phyloP scores from a whole-genome alignment of 64 coral and sea anemone genomes.

The Stylophora pistillata region DNA sequence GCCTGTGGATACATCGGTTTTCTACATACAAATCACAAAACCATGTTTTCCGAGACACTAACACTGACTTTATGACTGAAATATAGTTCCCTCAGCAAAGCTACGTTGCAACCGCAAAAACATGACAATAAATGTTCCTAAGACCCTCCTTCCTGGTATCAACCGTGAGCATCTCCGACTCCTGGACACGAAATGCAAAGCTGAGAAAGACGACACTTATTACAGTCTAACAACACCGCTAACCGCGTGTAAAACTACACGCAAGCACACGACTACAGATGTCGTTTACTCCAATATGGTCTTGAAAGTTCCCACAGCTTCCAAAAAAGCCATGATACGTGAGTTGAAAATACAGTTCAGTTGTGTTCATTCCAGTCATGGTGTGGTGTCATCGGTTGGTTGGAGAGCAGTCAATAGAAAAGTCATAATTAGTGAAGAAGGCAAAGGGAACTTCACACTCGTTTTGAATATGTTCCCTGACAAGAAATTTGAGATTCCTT shows the following conservation, averaged over 20 bases:
- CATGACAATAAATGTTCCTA: constrained; percentile 46
- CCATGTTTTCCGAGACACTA: no score
- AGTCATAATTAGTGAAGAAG: neutral
- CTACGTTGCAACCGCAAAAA: constrained; percentile 10
- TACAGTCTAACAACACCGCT: constrained; percentile 11
- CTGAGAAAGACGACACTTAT: constrained; percentile 18
- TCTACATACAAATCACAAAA: no score
- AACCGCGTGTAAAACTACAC: constrained; percentile 19
- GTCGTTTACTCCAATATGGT: constrained; percentile 45
- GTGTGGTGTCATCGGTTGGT: constrained; percentile 26
- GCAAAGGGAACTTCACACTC: constrained; percentile 7
- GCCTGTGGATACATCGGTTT: no score
- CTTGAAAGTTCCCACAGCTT: constrained; percentile 15
- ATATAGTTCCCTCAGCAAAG: no score
- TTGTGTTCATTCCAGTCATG: constrained; percentile 8
- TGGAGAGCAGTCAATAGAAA: constrained; percentile 15
- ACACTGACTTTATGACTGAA: no score
- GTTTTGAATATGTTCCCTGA: constrained; percentile 14
- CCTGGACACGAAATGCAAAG: constrained; percentile 31
- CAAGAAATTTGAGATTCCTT: constrained; percentile 11
- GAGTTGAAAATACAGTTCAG: constrained; percentile 27
- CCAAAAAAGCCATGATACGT: constrained; percentile 5
- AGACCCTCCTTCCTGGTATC: constrained; percentile 17
- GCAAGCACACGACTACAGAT: neutral
- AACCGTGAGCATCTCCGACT: constrained; percentile 36